These are phyloP conservation scores for Dusona sp. DNA, from an alignment of 2,888 invertebrate genomes.

Conservation along the genomic window DNA sequence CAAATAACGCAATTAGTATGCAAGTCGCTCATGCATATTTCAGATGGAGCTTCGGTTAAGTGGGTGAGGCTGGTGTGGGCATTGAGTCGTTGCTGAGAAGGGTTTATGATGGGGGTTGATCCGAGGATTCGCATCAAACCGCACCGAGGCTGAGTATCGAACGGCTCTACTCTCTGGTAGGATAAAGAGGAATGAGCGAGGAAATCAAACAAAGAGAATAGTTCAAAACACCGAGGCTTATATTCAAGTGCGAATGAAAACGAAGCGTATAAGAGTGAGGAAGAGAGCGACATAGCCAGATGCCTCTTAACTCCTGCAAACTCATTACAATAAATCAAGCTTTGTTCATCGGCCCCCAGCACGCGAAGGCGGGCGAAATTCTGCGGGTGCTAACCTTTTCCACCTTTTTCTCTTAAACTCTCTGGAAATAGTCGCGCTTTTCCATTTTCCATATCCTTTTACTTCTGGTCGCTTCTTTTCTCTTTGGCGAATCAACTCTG, in stretches of 20 bases:
- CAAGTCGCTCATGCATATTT: constrained; percentile 83
- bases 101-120: constrained; percentile 85
- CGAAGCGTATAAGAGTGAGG: constrained; percentile 62
- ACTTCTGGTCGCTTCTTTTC: constrained; percentile 58
- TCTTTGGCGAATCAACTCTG: constrained; percentile 54
- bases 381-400: constrained; percentile 80
- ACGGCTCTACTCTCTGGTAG: constrained; percentile 69
- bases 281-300: constrained; percentile 67
- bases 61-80: constrained; percentile 70
- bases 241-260: constrained; percentile 52
- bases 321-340: constrained; percentile 85
- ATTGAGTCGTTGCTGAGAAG: constrained; percentile 82
- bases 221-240: constrained; percentile 27
- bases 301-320: constrained; percentile 84
- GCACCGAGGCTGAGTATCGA: constrained; percentile 82
- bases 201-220: constrained; percentile 56
- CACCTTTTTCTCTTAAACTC: constrained; percentile 61
- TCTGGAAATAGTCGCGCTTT: constrained; percentile 33
- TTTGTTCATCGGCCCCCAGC: constrained; percentile 83
- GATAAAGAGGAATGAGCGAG: constrained; percentile 61
- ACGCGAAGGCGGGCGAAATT: constrained; percentile 81
- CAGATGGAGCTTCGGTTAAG: constrained; percentile 75
- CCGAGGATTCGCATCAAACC: constrained; percentile 84
- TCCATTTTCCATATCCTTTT: constrained; percentile 51
- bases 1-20: constrained; percentile 84